These are phyloP conservation scores for Brachypalpus laphriformis DNA, from an alignment of 2,888 invertebrate genomes.

Conservation along the genomic window DNA sequence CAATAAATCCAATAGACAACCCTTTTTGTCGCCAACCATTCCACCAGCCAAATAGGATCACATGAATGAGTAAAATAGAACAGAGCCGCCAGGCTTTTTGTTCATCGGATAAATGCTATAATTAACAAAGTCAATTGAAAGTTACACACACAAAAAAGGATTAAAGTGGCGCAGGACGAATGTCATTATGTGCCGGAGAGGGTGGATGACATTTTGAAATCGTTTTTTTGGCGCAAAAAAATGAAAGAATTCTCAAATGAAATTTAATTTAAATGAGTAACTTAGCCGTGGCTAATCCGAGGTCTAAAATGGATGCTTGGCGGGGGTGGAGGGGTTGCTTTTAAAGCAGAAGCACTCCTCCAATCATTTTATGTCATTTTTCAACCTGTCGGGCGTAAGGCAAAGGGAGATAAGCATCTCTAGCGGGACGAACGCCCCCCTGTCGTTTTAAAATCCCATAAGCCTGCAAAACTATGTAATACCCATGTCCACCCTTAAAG, in stretches of 20 bases:
- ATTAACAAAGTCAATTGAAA: slow-evolving; percentile 73
- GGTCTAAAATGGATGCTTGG: slow-evolving; percentile 18
- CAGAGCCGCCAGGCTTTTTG: slow-evolving; percentile 38
- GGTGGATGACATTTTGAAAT: slow-evolving; percentile 44
- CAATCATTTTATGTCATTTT: slow-evolving; percentile 72
- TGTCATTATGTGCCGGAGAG: slow-evolving; percentile 15
- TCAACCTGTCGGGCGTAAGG: slow-evolving; percentile 63
- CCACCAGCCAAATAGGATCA: slow-evolving; percentile 42
- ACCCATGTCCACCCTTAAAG: slow-evolving; percentile 51
- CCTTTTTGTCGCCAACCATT: slow-evolving; percentile 4
- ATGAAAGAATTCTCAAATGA: background rate
- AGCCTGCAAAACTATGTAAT: slow-evolving; percentile 60
- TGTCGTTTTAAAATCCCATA: slow-evolving; percentile 63
- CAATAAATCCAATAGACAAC: slow-evolving; percentile 9
- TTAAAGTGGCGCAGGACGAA: slow-evolving; percentile 26
- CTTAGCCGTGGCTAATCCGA: slow-evolving; percentile 65
- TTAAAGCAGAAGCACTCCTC: slow-evolving; percentile 33
- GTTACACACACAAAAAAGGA: slow-evolving; percentile 69
- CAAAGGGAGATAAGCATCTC: background rate
- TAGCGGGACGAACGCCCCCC: slow-evolving; percentile 3
- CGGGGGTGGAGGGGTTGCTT: background rate
- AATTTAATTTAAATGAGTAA: slow-evolving; percentile 70
- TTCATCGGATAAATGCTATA: slow-evolving; percentile 62
- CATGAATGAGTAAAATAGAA: slow-evolving; percentile 62
- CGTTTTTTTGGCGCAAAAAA: slow-evolving; percentile 24